A percentile compares a stretch with the other conserved stretches of the same genome.
These are phyloP conservation scores for rabbit (Oryctolagus cuniculus) DNA, from an alignment of 2,113 vertebrate species.

Conservation along the genomic window mOryCun1.1 NC_091442.1:10552001-10552500, in stretches of 20 bases:
- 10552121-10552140: not conserved
- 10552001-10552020: rapidly evolving
- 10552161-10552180: not conserved
- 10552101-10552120: not conserved
- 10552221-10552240: not conserved
- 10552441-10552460: not conserved
- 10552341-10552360: constrained; percentile 54
- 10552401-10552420: not conserved
- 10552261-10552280: not conserved
- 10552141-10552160: not conserved
- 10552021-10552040: no score
- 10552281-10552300: not conserved
- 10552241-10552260: not conserved
- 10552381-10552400: not conserved
- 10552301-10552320: not conserved
- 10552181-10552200: not conserved
- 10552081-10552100: not conserved
- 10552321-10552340: constrained; percentile 64
- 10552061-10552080: no score
- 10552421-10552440: not conserved
- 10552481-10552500: not conserved
- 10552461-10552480: not conserved
- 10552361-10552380: not conserved
- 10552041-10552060: not conserved
- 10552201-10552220: no score